phyloP scores from a whole-genome alignment of 2,113 vertebrate species.

The Penelope pileata region DNA sequence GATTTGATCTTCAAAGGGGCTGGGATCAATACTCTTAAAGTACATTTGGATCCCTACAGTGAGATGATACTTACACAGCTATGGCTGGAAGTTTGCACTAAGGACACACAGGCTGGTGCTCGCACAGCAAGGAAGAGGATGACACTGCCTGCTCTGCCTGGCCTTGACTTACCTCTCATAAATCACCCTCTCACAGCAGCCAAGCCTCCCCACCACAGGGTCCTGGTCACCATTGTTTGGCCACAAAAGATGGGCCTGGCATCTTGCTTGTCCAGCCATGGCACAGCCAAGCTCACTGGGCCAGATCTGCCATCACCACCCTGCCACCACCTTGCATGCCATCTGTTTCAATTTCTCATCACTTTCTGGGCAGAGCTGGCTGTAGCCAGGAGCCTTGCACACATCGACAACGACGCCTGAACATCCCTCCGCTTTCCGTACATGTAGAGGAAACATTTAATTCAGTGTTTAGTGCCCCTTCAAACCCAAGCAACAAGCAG shows the following conservation, averaged over 20 bases:
- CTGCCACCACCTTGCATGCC: not conserved
- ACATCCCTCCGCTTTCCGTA: not conserved
- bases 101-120: not conserved
- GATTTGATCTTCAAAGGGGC: not conserved
- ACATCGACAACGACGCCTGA: not conserved
- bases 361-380: not conserved
- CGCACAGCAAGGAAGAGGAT: not conserved
- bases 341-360: not conserved
- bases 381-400: not conserved
- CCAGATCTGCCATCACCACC: not conserved
- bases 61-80: not conserved
- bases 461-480: not conserved
- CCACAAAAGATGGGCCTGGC: accelerated
- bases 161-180: not conserved
- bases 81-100: not conserved
- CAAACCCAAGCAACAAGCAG: not conserved
- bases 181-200: not conserved
- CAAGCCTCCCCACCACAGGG: not conserved
- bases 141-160: not conserved
- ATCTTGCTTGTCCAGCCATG: not conserved
- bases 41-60: not conserved
- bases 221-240: accelerated
- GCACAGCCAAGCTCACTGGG: not conserved
- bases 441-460: not conserved
- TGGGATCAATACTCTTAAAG: not conserved